Base-by-base conservation (phyloP, 2,797 vertebrate genomes). In the Thamnophis elegans region DNA sequence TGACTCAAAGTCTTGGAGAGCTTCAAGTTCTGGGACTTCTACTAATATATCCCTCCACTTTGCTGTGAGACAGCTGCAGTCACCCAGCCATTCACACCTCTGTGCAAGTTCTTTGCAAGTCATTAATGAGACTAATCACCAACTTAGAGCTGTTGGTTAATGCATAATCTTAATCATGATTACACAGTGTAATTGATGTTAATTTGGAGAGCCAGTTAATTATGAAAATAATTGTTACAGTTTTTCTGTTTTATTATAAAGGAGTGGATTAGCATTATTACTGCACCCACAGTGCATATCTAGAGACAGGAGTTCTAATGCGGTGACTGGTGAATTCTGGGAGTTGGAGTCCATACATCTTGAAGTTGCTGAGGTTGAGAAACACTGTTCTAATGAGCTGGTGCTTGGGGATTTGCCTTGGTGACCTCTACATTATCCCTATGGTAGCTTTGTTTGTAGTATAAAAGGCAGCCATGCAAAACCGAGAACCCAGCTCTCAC, bases 91-190 rank as follows among this genome's bases (percentile, higher is more conserved):
- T 82, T 54, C 60, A 59, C 95, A 54, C 54, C 95, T 94, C 89
- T 92, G 78, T 95, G 95, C 94, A 96, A 9, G 56, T 94, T 96
- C 94, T 92, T 94, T 94, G 94, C 78, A 87, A 96, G 97, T 95
- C 86, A 32, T 97, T 97, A 97, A 97, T 97, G 97, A 97, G 96
- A 96, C 97, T 98, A 97, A 98, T 98, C 97, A 97, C 97, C n/a
- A 58, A 94, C 97, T 97, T 97, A 97, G 94, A 97, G 96, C 96
- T 92, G 95, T 96, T 98, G 97, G 98, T 98, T 97, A 98, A 98
- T 97, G 97, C 96, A 96, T 97, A 97, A 97, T 97, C 97, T 97
- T 96, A 97, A 97, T 97, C 97, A 94, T 97, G 97, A 98, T 97
- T 98, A 97, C 97, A 97, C 96, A 97, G 97, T 96, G 96, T 97